Percentiles rank a stretch among this genome's conserved stretches.
Conservation (phyloP, 2,888 invertebrate genomes). For the Caenorhabditis sulstoni region DNA sequence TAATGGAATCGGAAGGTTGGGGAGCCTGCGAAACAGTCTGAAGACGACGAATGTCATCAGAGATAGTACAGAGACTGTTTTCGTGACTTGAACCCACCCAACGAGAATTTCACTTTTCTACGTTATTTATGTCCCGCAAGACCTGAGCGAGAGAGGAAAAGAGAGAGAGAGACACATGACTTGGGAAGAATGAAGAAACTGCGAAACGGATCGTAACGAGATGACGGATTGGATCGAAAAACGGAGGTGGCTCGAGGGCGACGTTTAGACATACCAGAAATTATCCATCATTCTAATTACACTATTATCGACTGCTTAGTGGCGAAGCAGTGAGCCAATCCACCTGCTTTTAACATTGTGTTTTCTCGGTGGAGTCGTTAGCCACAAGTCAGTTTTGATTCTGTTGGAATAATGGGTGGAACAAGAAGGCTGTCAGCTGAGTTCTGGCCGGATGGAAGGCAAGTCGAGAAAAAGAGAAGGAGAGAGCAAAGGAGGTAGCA, state of each 20-base stretch:
- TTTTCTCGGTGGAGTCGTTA: not conserved
- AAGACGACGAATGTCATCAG: too few species aligned
- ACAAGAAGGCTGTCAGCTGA: slow-evolving; percentile 36
- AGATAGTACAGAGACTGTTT: slow-evolving; percentile 44
- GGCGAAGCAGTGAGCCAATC: not conserved
- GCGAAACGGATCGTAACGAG: slow-evolving; percentile 30
- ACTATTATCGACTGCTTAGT: not conserved
- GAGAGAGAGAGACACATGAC: slow-evolving; percentile 43
- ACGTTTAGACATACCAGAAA: not conserved
- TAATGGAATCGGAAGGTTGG: not conserved
- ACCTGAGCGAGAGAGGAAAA: slow-evolving; percentile 11
- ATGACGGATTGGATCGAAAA: slow-evolving; percentile 33
- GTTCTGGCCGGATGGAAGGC: slow-evolving; percentile 45
- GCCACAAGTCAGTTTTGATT: not conserved
- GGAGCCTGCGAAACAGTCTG: not conserved
- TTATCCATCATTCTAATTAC: not conserved
- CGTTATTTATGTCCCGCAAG: slow-evolving; percentile 47
- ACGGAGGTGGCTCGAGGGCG: not conserved
- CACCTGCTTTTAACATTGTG: not conserved
- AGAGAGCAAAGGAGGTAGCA: slow-evolving; percentile 44
- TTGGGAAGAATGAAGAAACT: slow-evolving; percentile 24
- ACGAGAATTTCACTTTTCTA: slow-evolving; percentile 43
- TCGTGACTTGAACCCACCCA: slow-evolving; percentile 33
- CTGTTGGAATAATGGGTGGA: slow-evolving; percentile 14
- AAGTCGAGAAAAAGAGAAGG: slow-evolving; percentile 21